Base-by-base conservation (phyloP, 2,797 vertebrate genomes). In the Sebastes glaucus region DNA sequence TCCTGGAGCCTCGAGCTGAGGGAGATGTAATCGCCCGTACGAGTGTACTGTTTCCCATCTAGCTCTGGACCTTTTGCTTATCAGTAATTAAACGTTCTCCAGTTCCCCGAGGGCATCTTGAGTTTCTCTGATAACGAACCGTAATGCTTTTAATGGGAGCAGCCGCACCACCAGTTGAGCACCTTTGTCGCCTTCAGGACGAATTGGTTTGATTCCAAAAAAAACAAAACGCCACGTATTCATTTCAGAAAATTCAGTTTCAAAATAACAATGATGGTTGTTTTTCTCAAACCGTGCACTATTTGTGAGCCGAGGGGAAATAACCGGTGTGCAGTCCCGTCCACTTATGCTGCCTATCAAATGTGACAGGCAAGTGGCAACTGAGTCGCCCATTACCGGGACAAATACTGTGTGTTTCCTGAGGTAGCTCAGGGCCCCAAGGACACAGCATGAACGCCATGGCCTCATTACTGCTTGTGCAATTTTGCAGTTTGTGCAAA, bases 71-170 rank as follows among this genome's bases (percentile, higher is more conserved):
- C 76, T 77, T 87, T 89, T 81, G 70, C 90, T 92, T 92, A 91
- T 92, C 89, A 77, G 93, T 93, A 93, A 95, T 94, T 93, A 94
- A 93, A 89, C 59, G 67, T 88, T 79, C 80, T 70, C 59, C 16
- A 1, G 52, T 64, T 78, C 88, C 92, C 89, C 3, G 7, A n/a
- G 89, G 90, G 83, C 70, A 35, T 91, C 88, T 94, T 55, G 8
- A 71, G 82, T 93, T 93, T 67, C 91, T 78, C 84, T 73, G 90
- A 91, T 94, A 92, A 90, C 72, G 71, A 82, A 77, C 71, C 80
- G 16, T 55, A 38, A 69, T 16, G 71, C 64, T 63, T 77, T 75
- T 70, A 42, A 76, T 63, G 69, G 78, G 22, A 68, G 68, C 77
- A 66, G 70, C 77, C 13, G 3, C 66, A 55, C 32, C 64, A 35